Percentiles rank a stretch among this genome's conserved stretches.
phyloP scores from a whole-genome alignment of 2,888 invertebrate genomes.

The Pantelozetes paolii region DNA sequence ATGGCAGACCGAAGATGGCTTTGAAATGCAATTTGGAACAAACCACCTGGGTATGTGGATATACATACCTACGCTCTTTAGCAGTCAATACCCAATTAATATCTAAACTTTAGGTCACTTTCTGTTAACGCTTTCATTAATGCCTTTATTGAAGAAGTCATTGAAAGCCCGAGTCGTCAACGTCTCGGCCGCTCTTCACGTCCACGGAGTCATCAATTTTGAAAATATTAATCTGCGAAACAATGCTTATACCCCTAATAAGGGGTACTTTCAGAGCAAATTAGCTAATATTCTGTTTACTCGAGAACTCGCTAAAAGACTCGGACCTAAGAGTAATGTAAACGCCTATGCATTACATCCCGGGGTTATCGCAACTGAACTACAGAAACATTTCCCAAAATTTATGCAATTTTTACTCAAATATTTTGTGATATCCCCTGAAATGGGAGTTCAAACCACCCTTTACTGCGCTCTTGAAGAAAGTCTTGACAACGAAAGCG shows the following conservation, averaged over 20 bases:
- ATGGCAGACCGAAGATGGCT: constrained; percentile 44
- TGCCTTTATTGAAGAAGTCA: constrained; percentile 44
- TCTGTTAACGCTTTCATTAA: constrained; percentile 42
- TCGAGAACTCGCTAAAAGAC: constrained; percentile 50
- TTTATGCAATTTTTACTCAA: constrained; percentile 42
- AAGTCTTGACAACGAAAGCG: constrained; percentile 51
- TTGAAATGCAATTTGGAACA: constrained; percentile 46
- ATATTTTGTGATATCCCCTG: constrained; percentile 43
- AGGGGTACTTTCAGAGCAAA: constrained; percentile 52
- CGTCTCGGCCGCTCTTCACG: constrained; percentile 54
- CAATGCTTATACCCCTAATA: constrained; percentile 45
- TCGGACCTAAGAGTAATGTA: constrained; percentile 43
- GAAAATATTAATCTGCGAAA: constrained; percentile 48
- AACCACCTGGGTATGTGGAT: constrained; percentile 47
- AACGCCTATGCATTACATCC: constrained; percentile 54
- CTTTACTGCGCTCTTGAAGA: constrained; percentile 61
- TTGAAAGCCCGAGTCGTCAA: constrained; percentile 45
- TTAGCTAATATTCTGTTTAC: constrained; percentile 53
- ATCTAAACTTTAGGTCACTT: constrained; percentile 43
- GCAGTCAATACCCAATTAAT: too few species aligned
- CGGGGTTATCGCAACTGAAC: constrained; percentile 54
- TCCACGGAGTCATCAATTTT: constrained; percentile 49
- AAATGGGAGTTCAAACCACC: constrained; percentile 64
- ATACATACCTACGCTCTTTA: too few species aligned
- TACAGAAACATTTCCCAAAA: constrained; percentile 37